Evolutionary conservation across 37 sponge, comb jelly and placozoan genomes (phyloP).

Genomic region (Amphimedon queenslandica): DNA sequence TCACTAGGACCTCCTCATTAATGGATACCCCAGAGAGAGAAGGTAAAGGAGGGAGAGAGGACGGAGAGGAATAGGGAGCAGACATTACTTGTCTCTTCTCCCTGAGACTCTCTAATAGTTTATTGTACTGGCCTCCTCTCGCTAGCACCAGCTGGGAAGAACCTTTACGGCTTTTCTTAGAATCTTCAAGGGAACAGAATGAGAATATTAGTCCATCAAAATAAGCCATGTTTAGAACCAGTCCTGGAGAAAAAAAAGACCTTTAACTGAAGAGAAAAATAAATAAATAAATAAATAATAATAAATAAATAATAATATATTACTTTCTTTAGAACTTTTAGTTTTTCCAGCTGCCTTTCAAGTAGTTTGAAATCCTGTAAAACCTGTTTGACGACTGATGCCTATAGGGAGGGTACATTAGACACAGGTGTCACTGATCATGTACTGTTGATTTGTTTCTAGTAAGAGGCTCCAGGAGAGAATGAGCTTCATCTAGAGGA

Average conservation of each 20-base stretch:
- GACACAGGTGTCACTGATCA: background rate
- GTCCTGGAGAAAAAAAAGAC: slow-evolving; percentile 64
- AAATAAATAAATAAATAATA: background rate
- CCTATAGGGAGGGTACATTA: too few species aligned
- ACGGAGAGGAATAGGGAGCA: too few species aligned
- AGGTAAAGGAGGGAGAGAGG: too few species aligned
- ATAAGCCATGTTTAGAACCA: slow-evolving; percentile 44
- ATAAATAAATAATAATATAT: too few species aligned
- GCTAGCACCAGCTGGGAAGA: slow-evolving; percentile 16
- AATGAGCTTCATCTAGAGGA: slow-evolving; percentile 19
- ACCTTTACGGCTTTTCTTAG: slow-evolving; percentile 27
- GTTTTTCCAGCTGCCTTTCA: too few species aligned
- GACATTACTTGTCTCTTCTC: too few species aligned
- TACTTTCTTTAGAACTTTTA: too few species aligned
- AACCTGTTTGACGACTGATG: too few species aligned
- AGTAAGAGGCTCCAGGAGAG: slow-evolving; percentile 54
- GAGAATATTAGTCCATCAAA: slow-evolving; percentile 56
- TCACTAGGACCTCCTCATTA: background rate
- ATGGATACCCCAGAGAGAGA: background rate
- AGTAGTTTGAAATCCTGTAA: too few species aligned
- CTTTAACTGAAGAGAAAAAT: too few species aligned
- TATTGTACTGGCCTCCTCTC: too few species aligned
- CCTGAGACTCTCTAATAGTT: too few species aligned
- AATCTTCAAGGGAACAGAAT: slow-evolving; percentile 40
- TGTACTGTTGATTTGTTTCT: slow-evolving; percentile 34